Conservation (phyloP, 1,140 invertebrate species). For the Lepidurus packardi region DNA sequence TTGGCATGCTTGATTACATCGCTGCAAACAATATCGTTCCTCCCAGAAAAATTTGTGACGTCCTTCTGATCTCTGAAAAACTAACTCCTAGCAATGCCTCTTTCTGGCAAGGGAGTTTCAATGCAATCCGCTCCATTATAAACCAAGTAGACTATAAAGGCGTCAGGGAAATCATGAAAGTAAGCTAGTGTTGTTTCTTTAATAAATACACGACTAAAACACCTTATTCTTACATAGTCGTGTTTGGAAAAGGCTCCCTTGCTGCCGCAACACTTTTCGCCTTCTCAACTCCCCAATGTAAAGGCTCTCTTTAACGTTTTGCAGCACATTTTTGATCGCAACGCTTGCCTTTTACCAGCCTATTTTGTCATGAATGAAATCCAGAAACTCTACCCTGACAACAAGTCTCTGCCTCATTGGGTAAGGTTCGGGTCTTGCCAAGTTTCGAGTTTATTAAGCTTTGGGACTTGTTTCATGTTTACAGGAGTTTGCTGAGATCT, state of each 20-base stretch:
- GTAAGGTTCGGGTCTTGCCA: conserved; percentile 48
- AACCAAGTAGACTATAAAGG: conserved; percentile 91
- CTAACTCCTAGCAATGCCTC: conserved; percentile 46
- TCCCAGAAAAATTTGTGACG: conserved; percentile 53
- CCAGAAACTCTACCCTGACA: conserved; percentile 75
- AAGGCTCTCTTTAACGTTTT: conserved; percentile 73
- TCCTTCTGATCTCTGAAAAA: conserved; percentile 47
- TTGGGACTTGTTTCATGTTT: conserved; percentile 37
- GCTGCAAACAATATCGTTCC: conserved; percentile 60
- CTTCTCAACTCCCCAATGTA: conserved; percentile 70
- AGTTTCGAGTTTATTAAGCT: not conserved
- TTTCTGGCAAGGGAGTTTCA: conserved; percentile 73
- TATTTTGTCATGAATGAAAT: conserved; percentile 88
- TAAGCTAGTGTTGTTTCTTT: conserved; percentile 41
- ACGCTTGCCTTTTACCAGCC: conserved; percentile 76
- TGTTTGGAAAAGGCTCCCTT: conserved; percentile 80
- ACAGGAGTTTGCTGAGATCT: conserved; percentile 74
- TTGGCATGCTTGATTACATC: conserved; percentile 63
- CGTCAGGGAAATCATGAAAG: conserved; percentile 85
- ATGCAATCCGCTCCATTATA: conserved; percentile 76
- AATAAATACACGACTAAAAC: not conserved
- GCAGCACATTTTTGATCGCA: conserved; percentile 83
- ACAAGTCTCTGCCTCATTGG: conserved; percentile 83
- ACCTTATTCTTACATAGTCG: conserved; percentile 48
- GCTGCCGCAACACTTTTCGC: conserved; percentile 66